Base-by-base conservation (phyloP, 2,888 invertebrate species). In the Eupithecia subfuscata region DNA sequence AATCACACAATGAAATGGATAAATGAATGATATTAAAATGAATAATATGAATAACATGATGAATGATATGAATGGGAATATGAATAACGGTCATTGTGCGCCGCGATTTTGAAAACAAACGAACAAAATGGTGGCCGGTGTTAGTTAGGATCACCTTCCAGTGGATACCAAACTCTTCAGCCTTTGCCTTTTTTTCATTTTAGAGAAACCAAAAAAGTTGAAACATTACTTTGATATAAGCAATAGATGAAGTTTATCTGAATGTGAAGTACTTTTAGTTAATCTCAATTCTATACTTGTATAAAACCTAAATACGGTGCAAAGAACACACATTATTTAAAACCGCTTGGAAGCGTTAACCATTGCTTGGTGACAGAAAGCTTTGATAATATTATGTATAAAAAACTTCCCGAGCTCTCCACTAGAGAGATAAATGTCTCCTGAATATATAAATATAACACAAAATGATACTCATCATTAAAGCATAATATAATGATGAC, bases 321-420 rank as follows among this genome's bases (percentile, higher is more conserved):
- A 88, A 87, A 84, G 84, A 83, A 84, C 86, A 87, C 14, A 85
- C 85, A 78, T 79, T 79, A 81, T 83, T 52, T 72, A 78, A 48
- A 81, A 82, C 81, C 79, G 79, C 16, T 65, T 83, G 84, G 73
- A 90, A 91, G 89, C 90, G 80, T 87, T 86, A 85, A 82, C 84
- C 82, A 83, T 85, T 85, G 16, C 2, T 18, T 8, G 86, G 92
- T 93, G 92, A 92, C 91, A 92, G 91, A 91, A 94, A 93, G 92
- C 92, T 87, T 86, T 82, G 76, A 83, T 86, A 86, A 83, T 86
- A 86, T 87, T 87, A 85, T 86, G 84, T 84, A 86, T 85, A 85
- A 86, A 86, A 85, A 85, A 86, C 95, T 95, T 95, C 94, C 94
- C 90, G 94, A 95, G 95, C 93, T 94, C 94, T 94, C 94, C 95